A percentile compares a stretch with the other conserved stretches of the same genome.
Conservation (phyloP, 2,888 invertebrate species). For the Dyspetes luteomarginatus region DNA sequence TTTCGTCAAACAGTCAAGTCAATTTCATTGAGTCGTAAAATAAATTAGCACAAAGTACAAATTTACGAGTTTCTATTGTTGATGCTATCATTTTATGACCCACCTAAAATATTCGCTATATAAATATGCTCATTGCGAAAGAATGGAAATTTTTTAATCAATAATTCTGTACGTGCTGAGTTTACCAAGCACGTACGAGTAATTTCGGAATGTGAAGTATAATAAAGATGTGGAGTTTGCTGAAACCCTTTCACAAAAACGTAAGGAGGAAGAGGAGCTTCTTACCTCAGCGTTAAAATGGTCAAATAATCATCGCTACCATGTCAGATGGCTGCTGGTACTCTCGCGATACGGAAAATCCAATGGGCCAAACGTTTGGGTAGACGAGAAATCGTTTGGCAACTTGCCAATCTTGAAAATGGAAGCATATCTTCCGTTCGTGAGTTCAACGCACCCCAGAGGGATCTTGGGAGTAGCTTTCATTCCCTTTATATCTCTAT, state of each 20-base stretch:
- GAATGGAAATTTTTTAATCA: not conserved
- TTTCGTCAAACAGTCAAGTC: too few species aligned
- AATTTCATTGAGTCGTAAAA: not conserved
- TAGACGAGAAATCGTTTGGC: constrained; percentile 77
- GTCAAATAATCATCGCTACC: constrained; percentile 52
- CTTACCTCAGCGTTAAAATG: constrained; percentile 61
- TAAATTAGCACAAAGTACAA: not conserved
- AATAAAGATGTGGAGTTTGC: constrained; percentile 6
- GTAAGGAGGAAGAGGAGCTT: constrained; percentile 51
- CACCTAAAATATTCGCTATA: not conserved
- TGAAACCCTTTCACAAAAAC: constrained; percentile 7
- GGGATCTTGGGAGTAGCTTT: constrained; percentile 47
- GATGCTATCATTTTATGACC: not conserved
- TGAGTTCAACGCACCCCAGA: constrained; percentile 78
- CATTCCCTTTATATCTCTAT: constrained; percentile 53
- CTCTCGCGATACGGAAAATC: constrained; percentile 42
- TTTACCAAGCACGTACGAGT: not conserved
- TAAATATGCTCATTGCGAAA: not conserved
- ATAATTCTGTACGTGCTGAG: not conserved
- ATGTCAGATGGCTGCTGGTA: constrained; percentile 20
- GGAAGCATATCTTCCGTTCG: constrained; percentile 80
- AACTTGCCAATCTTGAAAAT: constrained; percentile 80
- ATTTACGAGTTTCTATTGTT: constrained; percentile 28
- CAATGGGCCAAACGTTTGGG: constrained; percentile 63
- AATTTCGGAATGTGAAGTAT: constrained; percentile 2